Percentiles rank a stretch among this genome's conserved stretches.
These are phyloP conservation scores for Dolichopus griseipennis DNA, from an alignment of 2,888 invertebrate species.

Conservation along the genomic window DNA sequence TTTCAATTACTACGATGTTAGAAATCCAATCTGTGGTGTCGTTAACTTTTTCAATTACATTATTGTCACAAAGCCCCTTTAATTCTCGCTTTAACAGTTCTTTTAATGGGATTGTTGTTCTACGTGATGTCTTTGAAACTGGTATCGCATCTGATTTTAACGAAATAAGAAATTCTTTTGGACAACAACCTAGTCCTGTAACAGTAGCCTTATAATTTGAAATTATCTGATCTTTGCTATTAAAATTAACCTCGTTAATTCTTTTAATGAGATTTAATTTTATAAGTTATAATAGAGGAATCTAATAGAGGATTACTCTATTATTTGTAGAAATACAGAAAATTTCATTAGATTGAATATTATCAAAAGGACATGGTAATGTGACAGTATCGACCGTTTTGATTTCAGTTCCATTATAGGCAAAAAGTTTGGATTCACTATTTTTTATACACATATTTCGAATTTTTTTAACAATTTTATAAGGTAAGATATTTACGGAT, in stretches of 20 bases:
- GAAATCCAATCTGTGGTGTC: background rate
- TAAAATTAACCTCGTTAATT: background rate
- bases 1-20: constrained; percentile 4
- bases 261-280: background rate
- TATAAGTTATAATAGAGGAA: background rate
- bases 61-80: background rate
- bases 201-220: background rate
- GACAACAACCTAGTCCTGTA: background rate
- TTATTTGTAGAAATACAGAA: background rate
- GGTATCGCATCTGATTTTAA: background rate
- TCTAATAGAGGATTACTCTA: too few relatives aligned
- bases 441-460: background rate
- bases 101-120: background rate
- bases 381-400: background rate
- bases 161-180: background rate
- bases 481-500: background rate
- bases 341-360: background rate
- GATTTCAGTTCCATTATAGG: background rate
- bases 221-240: background rate
- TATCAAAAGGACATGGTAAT: background rate
- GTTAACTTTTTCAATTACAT: background rate
- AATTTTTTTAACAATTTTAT: background rate
- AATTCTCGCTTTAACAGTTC: background rate
- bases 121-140: background rate
- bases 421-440: background rate